These are phyloP conservation scores for Cantharis rustica DNA, from an alignment of 2,888 invertebrate genomes.

Conservation along the genomic window DNA sequence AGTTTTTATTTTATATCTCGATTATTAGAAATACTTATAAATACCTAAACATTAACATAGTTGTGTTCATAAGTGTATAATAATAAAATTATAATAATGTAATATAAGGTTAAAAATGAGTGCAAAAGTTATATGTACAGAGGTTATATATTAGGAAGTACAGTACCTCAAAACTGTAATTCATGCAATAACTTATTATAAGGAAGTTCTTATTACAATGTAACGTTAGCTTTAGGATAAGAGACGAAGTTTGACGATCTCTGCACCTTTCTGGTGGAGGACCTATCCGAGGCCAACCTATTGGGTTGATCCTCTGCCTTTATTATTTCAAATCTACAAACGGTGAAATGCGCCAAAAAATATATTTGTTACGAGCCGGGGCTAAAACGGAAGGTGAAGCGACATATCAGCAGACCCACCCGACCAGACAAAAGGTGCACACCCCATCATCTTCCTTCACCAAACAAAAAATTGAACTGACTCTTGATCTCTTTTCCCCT, in stretches of 20 bases:
- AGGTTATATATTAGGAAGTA: slow-evolving; percentile 60
- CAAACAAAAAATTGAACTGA: slow-evolving; percentile 49
- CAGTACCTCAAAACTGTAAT: slow-evolving; percentile 61
- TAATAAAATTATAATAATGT: slow-evolving; percentile 29
- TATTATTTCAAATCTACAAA: slow-evolving; percentile 40
- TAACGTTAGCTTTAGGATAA: slow-evolving; percentile 58
- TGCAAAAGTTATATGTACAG: slow-evolving; percentile 59
- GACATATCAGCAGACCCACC: slow-evolving; percentile 53
- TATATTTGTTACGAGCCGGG: slow-evolving; percentile 33
- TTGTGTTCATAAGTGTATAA: slow-evolving; percentile 4
- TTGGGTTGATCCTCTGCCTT: slow-evolving; percentile 41
- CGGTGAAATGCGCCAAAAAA: slow-evolving; percentile 34
- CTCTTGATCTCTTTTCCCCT: slow-evolving; percentile 45
- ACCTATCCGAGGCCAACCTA: slow-evolving; percentile 38
- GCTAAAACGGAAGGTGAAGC: slow-evolving; percentile 43
- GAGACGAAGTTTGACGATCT: slow-evolving; percentile 56
- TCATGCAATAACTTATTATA: slow-evolving; percentile 61
- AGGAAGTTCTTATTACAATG: slow-evolving; percentile 59
- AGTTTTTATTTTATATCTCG: slow-evolving; percentile 5
- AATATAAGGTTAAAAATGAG: slow-evolving; percentile 44
- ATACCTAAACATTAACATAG: background rate
- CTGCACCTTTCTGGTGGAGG: slow-evolving; percentile 43
- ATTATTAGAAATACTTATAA: background rate
- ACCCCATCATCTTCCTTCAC: slow-evolving; percentile 32
- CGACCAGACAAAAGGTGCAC: slow-evolving; percentile 38